These are phyloP conservation scores for Phrynosoma blainvillii DNA, from an alignment of 2,113 vertebrate species.

Conservation along the genomic window DNA sequence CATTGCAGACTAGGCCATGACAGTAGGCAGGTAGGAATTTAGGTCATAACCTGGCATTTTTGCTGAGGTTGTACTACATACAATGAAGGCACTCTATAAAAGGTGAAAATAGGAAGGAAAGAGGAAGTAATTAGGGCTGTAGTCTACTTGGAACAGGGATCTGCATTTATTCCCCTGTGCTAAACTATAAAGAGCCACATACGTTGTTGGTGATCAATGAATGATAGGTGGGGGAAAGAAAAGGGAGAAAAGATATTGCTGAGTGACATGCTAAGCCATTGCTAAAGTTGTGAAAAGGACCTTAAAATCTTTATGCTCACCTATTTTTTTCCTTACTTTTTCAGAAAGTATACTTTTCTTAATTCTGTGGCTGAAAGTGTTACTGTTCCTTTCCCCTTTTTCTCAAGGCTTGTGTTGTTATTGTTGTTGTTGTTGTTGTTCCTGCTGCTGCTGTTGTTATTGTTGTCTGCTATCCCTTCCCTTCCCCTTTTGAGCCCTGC, in stretches of 20 bases:
- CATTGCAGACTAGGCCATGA: not conserved
- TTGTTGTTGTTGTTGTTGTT: not conserved
- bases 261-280: not conserved
- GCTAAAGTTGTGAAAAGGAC: conserved; percentile 18
- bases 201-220: not conserved
- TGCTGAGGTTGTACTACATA: no score
- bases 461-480: not conserved
- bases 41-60: no score
- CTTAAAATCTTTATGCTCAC: conserved; percentile 5
- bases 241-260: not conserved
- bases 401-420: conserved; percentile 5
- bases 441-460: not conserved
- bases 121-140: not conserved
- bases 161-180: not conserved
- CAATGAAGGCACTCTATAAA: no score
- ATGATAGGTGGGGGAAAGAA: not conserved
- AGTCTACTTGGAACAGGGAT: no score
- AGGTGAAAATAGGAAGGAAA: not conserved
- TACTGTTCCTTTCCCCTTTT: conserved; percentile 55
- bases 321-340: conserved; percentile 47
- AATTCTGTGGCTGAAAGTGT: conserved; percentile 59
- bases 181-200: not conserved
- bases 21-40: no score
- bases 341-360: conserved; percentile 47
- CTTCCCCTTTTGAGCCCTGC: conserved; percentile 50